These are phyloP conservation scores for Poicephalus meyeri DNA, from an alignment of 2,113 vertebrate species.

Conservation along the genomic window DNA sequence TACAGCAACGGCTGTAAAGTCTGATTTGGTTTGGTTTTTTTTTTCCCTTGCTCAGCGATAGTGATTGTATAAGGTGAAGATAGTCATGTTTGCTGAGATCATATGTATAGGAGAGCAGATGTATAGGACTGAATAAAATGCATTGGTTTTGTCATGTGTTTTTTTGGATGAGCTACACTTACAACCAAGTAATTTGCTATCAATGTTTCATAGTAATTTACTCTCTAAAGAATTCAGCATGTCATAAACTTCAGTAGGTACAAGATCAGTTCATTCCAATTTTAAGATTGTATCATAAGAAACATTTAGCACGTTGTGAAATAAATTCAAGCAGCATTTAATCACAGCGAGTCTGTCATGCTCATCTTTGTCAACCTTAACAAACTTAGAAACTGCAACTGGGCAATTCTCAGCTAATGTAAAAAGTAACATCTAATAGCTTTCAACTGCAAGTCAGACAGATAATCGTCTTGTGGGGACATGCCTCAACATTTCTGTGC, in stretches of 20 bases:
- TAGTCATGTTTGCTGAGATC: neutral
- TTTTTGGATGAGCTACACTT: slow-evolving; percentile 42
- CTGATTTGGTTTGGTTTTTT: neutral
- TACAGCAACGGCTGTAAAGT: neutral
- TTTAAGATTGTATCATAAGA: slow-evolving; percentile 58
- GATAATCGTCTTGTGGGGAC: slow-evolving; percentile 58
- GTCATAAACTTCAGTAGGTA: slow-evolving; percentile 51
- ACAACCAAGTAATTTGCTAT: slow-evolving; percentile 44
- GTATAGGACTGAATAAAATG: neutral
- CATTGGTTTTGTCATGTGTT: neutral
- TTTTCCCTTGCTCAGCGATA: neutral
- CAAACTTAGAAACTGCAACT: slow-evolving; percentile 58
- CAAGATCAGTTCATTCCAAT: slow-evolving; percentile 46
- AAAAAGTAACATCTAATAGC: slow-evolving; percentile 52
- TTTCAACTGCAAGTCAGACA: slow-evolving; percentile 41
- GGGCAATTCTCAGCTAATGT: slow-evolving; percentile 56
- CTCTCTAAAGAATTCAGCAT: slow-evolving; percentile 41
- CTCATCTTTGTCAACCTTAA: slow-evolving; percentile 50
- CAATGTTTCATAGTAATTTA: slow-evolving; percentile 46
- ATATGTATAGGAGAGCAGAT: neutral
- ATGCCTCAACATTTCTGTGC: slow-evolving; percentile 51
- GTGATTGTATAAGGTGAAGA: neutral
- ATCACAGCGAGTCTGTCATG: slow-evolving; percentile 33
- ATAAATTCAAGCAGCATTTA: slow-evolving; percentile 57
- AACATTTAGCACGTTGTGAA: slow-evolving; percentile 39